Evolutionary conservation across 2,888 invertebrate genomes (phyloP), one percentile per base, ranked within the genome.

Genomic region (Gymnocheta viridis): DNA sequence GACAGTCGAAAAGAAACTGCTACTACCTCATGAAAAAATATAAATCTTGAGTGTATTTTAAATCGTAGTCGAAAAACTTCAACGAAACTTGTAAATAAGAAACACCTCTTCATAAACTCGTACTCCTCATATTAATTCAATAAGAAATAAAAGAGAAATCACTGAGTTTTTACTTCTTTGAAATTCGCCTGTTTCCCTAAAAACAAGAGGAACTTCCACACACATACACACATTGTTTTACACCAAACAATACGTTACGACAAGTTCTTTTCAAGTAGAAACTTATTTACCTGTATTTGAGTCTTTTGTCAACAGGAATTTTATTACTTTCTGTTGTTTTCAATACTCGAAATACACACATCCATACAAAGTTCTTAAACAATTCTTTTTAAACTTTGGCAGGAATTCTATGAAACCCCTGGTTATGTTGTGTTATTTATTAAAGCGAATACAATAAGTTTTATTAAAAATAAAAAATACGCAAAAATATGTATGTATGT

Each of bases 221-320:
- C 29, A 79, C 32, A 78, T 49, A 58, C 24, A 60, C 29, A 79
- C 32, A 78, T 49, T 72, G 14, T 44, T 7, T 44, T n/a, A 56
- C 72, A 77, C 62, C 62, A 67, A 78, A 84, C 78, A 84, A 84
- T 84, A 69, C 62, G 69, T 64, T 32, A 73, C 84, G 84, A 84
- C 84, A 84, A 84, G 84, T 84, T 84, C 77, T 81, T 84, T 81
- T 72, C 84, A 84, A 81, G 72, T 73, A 81, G 51, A 76, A 77
- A 81, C 67, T 67, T 67, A 77, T 81, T 84, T 84, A 84, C 84
- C 84, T 84, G 84, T 81, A 69, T 84, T 84, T 80, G 67, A 19
- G 24, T 38, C 81, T 81, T 56, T 84, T 84, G 73, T 84, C 77
- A 62, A 49, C 17, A 9, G 38, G 58, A 84, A 35, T 74, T 62